A percentile compares a stretch with the other conserved stretches of the same genome.
Conservation (phyloP, 2,888 invertebrate species). For the Rhamphomyia laevipes region DNA sequence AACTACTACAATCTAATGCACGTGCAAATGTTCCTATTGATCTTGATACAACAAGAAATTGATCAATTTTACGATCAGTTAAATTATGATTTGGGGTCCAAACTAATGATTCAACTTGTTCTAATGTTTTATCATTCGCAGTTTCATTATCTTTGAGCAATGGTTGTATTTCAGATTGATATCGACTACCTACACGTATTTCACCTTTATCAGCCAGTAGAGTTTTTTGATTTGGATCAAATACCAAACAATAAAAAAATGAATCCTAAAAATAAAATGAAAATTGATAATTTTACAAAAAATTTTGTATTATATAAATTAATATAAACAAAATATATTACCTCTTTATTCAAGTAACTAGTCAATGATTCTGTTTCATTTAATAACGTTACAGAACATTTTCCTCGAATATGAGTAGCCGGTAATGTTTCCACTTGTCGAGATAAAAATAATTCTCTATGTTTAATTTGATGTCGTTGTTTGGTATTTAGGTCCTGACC, state of each 20-base stretch:
- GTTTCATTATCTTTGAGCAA: slow-evolving; percentile 61
- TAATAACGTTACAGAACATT: slow-evolving; percentile 96
- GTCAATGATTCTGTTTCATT: slow-evolving; percentile 96
- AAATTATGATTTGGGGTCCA: slow-evolving; percentile 91
- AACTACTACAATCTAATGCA: slow-evolving; percentile 95
- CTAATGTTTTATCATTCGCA: slow-evolving; percentile 47
- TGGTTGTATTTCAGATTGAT: slow-evolving; percentile 88
- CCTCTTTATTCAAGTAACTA: slow-evolving; percentile 94
- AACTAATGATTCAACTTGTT: slow-evolving; percentile 79
- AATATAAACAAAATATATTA: slow-evolving; percentile 39
- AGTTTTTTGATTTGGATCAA: slow-evolving; percentile 98
- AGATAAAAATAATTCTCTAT: slow-evolving; percentile 95
- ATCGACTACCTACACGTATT: slow-evolving; percentile 83
- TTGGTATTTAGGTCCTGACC: slow-evolving; percentile 41
- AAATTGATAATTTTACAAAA: slow-evolving; percentile 2
- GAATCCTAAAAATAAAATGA: slow-evolving; percentile 60
- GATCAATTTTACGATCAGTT: slow-evolving; percentile 94
- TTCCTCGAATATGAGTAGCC: slow-evolving; percentile 97
- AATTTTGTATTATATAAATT: not conserved
- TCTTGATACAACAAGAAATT: slow-evolving; percentile 87
- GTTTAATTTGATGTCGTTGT: slow-evolving; percentile 91
- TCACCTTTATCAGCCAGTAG: slow-evolving; percentile 97
- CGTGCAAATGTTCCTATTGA: slow-evolving; percentile 98
- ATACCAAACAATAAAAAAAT: slow-evolving; percentile 99
- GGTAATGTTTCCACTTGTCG: slow-evolving; percentile 96